A percentile compares a stretch with the other conserved stretches of the same genome.
These are phyloP conservation scores for Ptychadena robeensis DNA, from an alignment of 2,797 vertebrate genomes.

Conservation along the genomic window DNA sequence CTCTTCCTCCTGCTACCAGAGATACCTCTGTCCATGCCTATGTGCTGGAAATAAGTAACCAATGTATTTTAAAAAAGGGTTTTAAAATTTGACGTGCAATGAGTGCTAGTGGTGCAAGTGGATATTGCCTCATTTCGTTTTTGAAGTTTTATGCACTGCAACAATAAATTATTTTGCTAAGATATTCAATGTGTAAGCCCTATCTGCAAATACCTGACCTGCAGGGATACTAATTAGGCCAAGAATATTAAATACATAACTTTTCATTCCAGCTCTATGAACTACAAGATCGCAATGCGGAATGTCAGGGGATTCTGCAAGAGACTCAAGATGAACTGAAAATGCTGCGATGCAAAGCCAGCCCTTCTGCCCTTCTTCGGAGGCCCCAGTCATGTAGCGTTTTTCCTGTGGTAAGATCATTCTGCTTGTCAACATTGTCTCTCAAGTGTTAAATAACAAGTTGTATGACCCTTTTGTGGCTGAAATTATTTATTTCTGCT, in stretches of 20 bases:
- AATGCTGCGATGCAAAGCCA: constrained; percentile 83
- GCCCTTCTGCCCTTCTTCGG: constrained; percentile 78
- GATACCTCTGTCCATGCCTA: too few relatives aligned
- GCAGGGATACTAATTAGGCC: too few relatives aligned
- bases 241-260: too few relatives aligned
- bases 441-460: too few relatives aligned
- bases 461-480: too few relatives aligned
- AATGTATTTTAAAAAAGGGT: too few relatives aligned
- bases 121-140: not conserved
- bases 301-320: constrained; percentile 93
- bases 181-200: too few relatives aligned
- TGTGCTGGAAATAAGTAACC: too few relatives aligned
- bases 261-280: constrained; percentile 84
- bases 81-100: not conserved
- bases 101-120: not conserved
- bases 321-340: constrained; percentile 94
- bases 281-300: constrained; percentile 86
- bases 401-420: constrained; percentile 85
- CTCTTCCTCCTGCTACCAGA: too few relatives aligned
- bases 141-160: not conserved
- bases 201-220: too few relatives aligned
- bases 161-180: not conserved
- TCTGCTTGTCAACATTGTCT: too few relatives aligned
- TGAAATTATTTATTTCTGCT: too few relatives aligned
- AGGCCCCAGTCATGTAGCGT: constrained; percentile 77